Conservation (phyloP, 2,113 vertebrate species). For the Nibea coibor region DNA sequence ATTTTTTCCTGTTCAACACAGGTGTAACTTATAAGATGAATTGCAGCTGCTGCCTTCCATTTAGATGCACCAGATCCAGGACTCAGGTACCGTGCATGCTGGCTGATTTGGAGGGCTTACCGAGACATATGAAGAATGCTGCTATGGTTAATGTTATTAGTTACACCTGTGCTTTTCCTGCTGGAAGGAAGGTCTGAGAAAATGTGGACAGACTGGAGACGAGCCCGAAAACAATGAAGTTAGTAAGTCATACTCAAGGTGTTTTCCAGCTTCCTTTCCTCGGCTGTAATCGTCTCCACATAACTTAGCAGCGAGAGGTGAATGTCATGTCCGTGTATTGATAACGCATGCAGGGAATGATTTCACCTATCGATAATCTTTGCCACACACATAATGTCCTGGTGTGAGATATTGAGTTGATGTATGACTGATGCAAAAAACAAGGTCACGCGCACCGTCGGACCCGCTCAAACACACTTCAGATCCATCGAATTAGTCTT, state of each 20-base stretch:
- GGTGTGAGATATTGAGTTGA: slow-evolving; percentile 31
- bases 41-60: background rate
- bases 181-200: background rate
- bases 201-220: background rate
- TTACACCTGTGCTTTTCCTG: background rate
- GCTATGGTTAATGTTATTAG: background rate
- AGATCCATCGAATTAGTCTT: slow-evolving; percentile 59
- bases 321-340: background rate
- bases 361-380: slow-evolving; percentile 64
- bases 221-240: background rate
- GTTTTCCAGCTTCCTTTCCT: background rate
- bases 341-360: slow-evolving; percentile 39
- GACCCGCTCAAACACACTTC: slow-evolving; percentile 51
- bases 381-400: slow-evolving; percentile 28
- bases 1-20: background rate
- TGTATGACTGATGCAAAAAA: slow-evolving; percentile 2
- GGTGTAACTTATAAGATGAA: background rate
- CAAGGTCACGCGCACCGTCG: slow-evolving; percentile 60
- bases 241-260: background rate
- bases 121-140: background rate
- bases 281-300: background rate
- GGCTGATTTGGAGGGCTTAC: background rate
- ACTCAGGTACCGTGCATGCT: no score
- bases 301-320: slow-evolving; percentile 5
- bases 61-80: background rate